Evolutionary conservation across 2,888 invertebrate species (phyloP), one percentile per base, ranked within the genome.

Genomic region (Drosophila maculinotata): DNA sequence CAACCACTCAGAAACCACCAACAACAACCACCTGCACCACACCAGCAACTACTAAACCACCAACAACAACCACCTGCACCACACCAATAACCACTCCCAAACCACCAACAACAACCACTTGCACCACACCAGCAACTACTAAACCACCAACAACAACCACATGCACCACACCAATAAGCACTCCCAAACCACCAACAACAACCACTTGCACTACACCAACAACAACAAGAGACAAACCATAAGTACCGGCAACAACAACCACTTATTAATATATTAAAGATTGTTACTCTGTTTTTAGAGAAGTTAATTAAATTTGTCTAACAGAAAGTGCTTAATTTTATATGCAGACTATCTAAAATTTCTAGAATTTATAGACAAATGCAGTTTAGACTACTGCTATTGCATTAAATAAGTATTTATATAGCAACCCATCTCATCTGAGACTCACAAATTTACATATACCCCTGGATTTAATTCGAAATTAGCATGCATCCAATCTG

Each of bases 121-220:
- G 6, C 0, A 28, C 36, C 9, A 41, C 35, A 3, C 14, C 45
- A 7, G 45, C 53, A 12, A 38, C 58, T 14, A 52, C 58, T 3
- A 30, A 39, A 1, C 45, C 47, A 10, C 28, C 23, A 20, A 51
- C 48, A 10, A 57, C 57, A 8, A 20, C 48, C 0, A 56, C 35
- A 0, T 20, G 38, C 0, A n/a, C 20, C 2, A 15, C 26, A 1
- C 5, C 44, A 1, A 49, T 38, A 0, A 36, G 45, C 5, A 28
- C 25, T 9, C 8, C 28, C 4, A 20, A 20, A 28, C 2, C 28
- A 9, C 28, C 52, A 0, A 35, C 48, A 5, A 48, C 48, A 1
- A 31, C 45, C 0, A 20, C 45, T 1, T 17, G 9, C 2, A 31
- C 45, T 1, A 45, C 47, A 0, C 31, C 47, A 0, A 33, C 33